Evolutionary conservation across 37 sponge, comb jelly and placozoan species (phyloP), one percentile per base, ranked within the genome.

Genomic region (Chondrosia reniformis): DNA sequence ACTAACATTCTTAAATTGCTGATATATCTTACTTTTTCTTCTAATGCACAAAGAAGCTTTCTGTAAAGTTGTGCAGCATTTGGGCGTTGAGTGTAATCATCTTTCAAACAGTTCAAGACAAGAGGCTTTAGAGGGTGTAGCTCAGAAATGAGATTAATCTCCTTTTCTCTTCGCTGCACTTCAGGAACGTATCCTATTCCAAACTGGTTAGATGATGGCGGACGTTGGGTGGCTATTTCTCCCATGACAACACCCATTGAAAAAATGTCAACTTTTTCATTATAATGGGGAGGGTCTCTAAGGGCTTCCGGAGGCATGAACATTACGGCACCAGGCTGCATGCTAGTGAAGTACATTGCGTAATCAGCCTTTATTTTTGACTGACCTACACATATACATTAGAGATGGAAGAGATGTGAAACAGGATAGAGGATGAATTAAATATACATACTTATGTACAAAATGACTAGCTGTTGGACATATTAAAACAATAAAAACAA

Each of bases 301-400:
- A 56, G n/a, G 58, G 58, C 58, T 56, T 56, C 58, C 3, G 58
- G 58, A 28, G 58, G 58, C 58, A 56, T 56, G 58, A 56, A 56
- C 3, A 28, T 24, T 24, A 56, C 27, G 7, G 58, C 58, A 2
- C 58, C 58, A 28, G 58, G 58, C 27, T 56, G 58, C n/a, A 28
- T 28, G n/a, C 27, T 8, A 28, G n/a, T 56, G 58, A 56, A 56
- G 58, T 56, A 56, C 58, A 28, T 28, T 3, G 58, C 58, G 27
- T 56, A 28, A 28, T 56, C 27, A 28, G 58, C 58, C 58, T 56
- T 56, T 28, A 56, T 3, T 6, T 28, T 3, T 2, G 58, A 56
- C 9, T 56, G 58, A 28, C 58, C 58, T n/a, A n/a, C n/a, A n/a
- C n/a, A n/a, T n/a, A n/a, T n/a, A n/a, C n/a, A n/a, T n/a, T n/a